phyloP scores from a whole-genome alignment of 2,888 invertebrate species.

The Dorcus hopei region DNA sequence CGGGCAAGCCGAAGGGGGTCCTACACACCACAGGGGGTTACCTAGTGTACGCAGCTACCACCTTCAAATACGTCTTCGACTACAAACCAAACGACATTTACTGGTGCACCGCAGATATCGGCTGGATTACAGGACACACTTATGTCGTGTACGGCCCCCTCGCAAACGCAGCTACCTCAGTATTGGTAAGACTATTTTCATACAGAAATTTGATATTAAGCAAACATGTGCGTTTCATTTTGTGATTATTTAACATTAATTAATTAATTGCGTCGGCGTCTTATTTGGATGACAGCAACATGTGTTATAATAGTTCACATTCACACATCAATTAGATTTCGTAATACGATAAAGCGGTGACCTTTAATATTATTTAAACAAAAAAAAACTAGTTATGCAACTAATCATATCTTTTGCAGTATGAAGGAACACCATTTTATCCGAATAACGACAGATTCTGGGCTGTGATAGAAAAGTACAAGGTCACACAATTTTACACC shows the following conservation, averaged over 20 bases:
- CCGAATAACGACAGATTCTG: slow-evolving; percentile 93
- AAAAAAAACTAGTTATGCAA: background rate
- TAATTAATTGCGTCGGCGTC: too few species aligned
- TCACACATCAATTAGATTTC: too few species aligned
- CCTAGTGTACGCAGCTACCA: slow-evolving; percentile 87
- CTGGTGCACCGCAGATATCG: slow-evolving; percentile 96
- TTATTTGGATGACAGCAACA: too few species aligned
- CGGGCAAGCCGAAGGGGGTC: slow-evolving; percentile 98
- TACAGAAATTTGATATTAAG: background rate
- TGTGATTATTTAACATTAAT: too few species aligned
- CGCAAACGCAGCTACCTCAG: slow-evolving; percentile 89
- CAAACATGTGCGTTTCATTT: too few species aligned
- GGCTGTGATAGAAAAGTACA: slow-evolving; percentile 89
- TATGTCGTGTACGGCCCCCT: slow-evolving; percentile 94
- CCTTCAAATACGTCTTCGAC: slow-evolving; percentile 96
- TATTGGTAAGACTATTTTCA: slow-evolving; percentile 66
- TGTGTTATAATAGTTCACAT: too few species aligned
- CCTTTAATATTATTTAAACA: background rate
- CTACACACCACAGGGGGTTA: slow-evolving; percentile 95
- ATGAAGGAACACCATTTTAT: slow-evolving; percentile 95
- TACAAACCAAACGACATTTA: slow-evolving; percentile 78
- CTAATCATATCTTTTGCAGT: slow-evolving; percentile 55
- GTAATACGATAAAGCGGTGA: background rate
- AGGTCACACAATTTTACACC: slow-evolving; percentile 95
- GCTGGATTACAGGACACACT: slow-evolving; percentile 94